Evolutionary conservation across 2,888 invertebrate genomes (phyloP).

Genomic region (Eilema depressum): DNA sequence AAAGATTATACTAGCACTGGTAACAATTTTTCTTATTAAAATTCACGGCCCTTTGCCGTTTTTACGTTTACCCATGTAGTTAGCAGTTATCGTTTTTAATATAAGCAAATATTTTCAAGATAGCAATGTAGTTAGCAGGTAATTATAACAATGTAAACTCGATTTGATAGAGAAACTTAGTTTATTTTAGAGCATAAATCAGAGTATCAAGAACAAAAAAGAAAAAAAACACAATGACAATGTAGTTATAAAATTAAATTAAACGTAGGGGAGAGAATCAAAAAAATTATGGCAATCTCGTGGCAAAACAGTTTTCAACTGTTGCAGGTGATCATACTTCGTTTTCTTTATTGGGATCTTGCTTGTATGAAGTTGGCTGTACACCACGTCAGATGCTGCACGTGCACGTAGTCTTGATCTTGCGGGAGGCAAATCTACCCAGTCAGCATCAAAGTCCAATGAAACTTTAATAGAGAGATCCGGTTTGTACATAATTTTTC

Average conservation of each 20-base stretch:
- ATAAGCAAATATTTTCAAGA: too few relatives aligned
- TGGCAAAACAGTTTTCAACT: slow-evolving; percentile 3
- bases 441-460: slow-evolving; percentile 11
- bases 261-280: too few relatives aligned
- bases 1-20: too few relatives aligned
- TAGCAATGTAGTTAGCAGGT: background rate
- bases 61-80: too few relatives aligned
- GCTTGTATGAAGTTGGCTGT: slow-evolving; percentile 3
- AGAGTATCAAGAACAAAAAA: slow-evolving; percentile 1
- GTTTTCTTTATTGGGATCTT: slow-evolving; percentile 2
- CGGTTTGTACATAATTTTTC: background rate
- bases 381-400: background rate
- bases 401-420: background rate
- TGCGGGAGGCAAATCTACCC: slow-evolving; percentile 10
- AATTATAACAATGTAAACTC: slow-evolving; percentile 8
- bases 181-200: slow-evolving; percentile 11
- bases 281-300: slow-evolving; percentile 12
- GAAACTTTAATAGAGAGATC: slow-evolving; percentile 8
- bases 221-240: too few relatives aligned
- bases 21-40: too few relatives aligned
- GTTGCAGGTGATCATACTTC: slow-evolving; percentile 10
- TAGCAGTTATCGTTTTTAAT: too few relatives aligned
- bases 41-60: too few relatives aligned
- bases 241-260: too few relatives aligned
- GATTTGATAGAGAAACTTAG: slow-evolving; percentile 10